Evolutionary conservation across 2,113 vertebrate species (phyloP).

Genomic region (Oxyura jamaicensis): DNA sequence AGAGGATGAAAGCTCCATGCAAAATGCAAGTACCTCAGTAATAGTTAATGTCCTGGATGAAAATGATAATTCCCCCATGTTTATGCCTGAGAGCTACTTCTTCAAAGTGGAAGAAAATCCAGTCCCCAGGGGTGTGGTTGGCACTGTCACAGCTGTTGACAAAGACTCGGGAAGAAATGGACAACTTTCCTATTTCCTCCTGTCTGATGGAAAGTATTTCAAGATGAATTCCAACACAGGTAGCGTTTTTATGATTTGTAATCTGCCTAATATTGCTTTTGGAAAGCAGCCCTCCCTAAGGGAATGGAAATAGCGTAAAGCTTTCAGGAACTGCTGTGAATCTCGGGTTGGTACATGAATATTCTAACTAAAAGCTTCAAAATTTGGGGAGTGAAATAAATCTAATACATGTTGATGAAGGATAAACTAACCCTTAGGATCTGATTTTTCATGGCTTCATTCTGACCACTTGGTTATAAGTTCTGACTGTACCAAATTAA

Average conservation of each 20-base stretch:
- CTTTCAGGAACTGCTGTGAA: background rate
- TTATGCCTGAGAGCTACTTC: conserved; percentile 81
- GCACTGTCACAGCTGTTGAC: conserved; percentile 83
- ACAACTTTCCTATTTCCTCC: conserved; percentile 88
- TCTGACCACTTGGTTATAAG: background rate
- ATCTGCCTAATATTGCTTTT: conserved; percentile 16
- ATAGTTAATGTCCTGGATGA: conserved; percentile 86
- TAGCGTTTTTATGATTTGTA: conserved; percentile 67
- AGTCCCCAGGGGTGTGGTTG: conserved; percentile 83
- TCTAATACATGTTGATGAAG: background rate
- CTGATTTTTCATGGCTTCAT: background rate
- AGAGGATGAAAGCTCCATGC: background rate
- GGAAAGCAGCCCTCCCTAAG: background rate
- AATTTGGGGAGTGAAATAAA: background rate
- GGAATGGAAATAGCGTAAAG: background rate
- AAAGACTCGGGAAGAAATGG: conserved; percentile 87
- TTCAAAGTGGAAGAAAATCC: conserved; percentile 85
- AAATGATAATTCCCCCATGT: conserved; percentile 88
- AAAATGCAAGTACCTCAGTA: conserved; percentile 79
- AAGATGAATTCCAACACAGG: conserved; percentile 92
- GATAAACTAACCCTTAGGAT: background rate
- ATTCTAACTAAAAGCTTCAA: background rate
- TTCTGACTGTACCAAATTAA: conserved; percentile 4
- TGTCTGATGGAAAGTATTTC: conserved; percentile 91
- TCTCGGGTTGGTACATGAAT: background rate